A percentile compares a stretch with the other conserved stretches of the same genome.
These are phyloP conservation scores for Muntiacus reevesi DNA, from an alignment of 2,113 vertebrate species.

Conservation along the genomic window DNA sequence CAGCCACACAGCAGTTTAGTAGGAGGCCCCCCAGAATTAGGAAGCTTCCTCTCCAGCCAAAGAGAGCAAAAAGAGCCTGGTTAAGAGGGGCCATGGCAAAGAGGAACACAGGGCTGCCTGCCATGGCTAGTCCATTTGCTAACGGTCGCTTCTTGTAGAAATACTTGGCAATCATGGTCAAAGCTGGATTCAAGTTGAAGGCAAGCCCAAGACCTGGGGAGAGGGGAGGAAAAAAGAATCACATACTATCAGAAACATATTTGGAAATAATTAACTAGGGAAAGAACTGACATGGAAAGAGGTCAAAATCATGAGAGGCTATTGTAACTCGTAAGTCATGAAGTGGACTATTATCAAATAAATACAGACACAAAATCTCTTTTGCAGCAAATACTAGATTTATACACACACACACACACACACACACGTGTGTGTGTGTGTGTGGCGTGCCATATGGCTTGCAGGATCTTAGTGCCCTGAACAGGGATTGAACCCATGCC, in stretches of 20 bases:
- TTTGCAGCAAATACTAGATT: not conserved
- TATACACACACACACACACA: not conserved
- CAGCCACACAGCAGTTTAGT: slow-evolving; percentile 96
- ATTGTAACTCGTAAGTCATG: not conserved
- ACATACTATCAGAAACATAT: not conserved
- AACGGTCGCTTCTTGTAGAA: slow-evolving; percentile 94
- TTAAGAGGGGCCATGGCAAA: slow-evolving; percentile 94
- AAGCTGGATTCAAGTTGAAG: slow-evolving; percentile 96
- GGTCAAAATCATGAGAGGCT: not conserved
- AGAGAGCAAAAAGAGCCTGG: slow-evolving; percentile 90
- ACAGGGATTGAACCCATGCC: not conserved
- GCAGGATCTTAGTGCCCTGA: not conserved
- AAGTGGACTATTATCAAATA: not conserved
- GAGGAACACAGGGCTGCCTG: slow-evolving; percentile 95
- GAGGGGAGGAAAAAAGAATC: not conserved
- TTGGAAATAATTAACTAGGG: not conserved
- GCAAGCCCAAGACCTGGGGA: slow-evolving; percentile 91
- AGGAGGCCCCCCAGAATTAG: slow-evolving; percentile 93
- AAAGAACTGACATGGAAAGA: not conserved
- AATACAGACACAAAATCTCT: not conserved
- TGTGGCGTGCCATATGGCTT: not conserved
- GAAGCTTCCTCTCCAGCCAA: slow-evolving; percentile 98
- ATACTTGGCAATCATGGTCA: slow-evolving; percentile 98
- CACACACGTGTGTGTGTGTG: not conserved
- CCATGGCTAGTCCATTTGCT: slow-evolving; percentile 97